These are phyloP conservation scores for Pantherophis vulpinus DNA, from an alignment of 2,797 vertebrate species.

Conservation along the genomic window DNA sequence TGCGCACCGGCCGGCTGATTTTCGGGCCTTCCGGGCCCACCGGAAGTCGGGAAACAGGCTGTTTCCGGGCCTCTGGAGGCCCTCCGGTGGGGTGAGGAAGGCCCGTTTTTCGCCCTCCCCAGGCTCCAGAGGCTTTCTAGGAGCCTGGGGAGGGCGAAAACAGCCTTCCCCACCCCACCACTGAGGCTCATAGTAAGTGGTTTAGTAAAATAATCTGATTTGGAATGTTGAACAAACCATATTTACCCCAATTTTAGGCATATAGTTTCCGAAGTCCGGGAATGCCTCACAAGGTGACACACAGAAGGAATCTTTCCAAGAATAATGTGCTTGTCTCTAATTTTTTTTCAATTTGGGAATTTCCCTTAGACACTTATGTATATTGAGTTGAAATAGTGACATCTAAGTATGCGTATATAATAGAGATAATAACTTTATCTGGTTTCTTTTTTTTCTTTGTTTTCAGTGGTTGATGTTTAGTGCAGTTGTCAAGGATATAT, in stretches of 20 bases:
- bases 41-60: no score
- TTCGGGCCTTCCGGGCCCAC: no score
- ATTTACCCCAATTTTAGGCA: not conserved
- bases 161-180: no score
- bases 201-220: not conserved
- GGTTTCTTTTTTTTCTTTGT: not conserved
- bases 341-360: not conserved
- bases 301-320: not conserved
- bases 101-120: no score
- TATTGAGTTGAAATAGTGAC: not conserved
- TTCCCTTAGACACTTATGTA: not conserved
- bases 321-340: not conserved
- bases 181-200: not conserved
- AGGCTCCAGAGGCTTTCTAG: no score
- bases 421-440: not conserved
- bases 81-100: no score
- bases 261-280: not conserved
- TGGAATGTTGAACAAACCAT: not conserved
- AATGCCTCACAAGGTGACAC: not conserved
- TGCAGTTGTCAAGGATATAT: conserved; percentile 16
- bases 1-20: no score
- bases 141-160: no score
- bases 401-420: not conserved
- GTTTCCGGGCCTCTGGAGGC: no score
- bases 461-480: not conserved